A percentile compares a stretch with the other conserved stretches of the same genome.
phyloP scores from a whole-genome alignment of 2,888 invertebrate species.

The Nomada ruficornis region DNA sequence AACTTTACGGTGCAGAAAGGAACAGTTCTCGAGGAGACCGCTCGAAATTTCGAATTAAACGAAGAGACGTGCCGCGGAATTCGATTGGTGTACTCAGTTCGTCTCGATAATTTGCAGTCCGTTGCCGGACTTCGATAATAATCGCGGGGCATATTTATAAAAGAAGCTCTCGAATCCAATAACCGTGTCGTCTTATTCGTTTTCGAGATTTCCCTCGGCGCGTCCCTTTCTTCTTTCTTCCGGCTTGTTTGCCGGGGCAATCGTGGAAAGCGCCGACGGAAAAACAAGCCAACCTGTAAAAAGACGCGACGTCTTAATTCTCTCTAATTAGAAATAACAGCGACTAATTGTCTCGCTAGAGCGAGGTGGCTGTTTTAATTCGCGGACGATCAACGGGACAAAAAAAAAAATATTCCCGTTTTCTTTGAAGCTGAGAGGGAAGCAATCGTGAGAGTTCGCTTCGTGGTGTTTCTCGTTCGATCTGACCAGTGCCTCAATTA shows the following conservation, averaged over 20 bases:
- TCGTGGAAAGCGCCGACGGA: conserved; percentile 2
- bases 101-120: conserved; percentile 70
- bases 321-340: conserved; percentile 65
- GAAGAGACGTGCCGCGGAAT: conserved; percentile 68
- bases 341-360: conserved; percentile 64
- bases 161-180: conserved; percentile 51
- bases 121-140: conserved; percentile 64
- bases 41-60: conserved; percentile 56
- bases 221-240: conserved; percentile 36
- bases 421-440: conserved; percentile 40
- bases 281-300: conserved; percentile 15
- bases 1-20: conserved; percentile 5
- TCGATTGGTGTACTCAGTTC: conserved; percentile 57
- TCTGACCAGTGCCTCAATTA: conserved; percentile 52
- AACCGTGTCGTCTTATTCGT: conserved; percentile 49
- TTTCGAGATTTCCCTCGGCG: conserved; percentile 12
- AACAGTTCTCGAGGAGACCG: conserved; percentile 15
- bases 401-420: conserved; percentile 61
- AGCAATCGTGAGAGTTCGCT: conserved; percentile 27
- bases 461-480: conserved; percentile 27
- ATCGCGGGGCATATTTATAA: conserved; percentile 65
- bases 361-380: conserved; percentile 56
- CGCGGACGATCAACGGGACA: conserved; percentile 36
- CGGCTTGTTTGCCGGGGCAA: conserved; percentile 9
- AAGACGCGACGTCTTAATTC: conserved; percentile 57